Base-by-base conservation (phyloP, 1,140 invertebrate species). In the Nylanderia fulva region DNA sequence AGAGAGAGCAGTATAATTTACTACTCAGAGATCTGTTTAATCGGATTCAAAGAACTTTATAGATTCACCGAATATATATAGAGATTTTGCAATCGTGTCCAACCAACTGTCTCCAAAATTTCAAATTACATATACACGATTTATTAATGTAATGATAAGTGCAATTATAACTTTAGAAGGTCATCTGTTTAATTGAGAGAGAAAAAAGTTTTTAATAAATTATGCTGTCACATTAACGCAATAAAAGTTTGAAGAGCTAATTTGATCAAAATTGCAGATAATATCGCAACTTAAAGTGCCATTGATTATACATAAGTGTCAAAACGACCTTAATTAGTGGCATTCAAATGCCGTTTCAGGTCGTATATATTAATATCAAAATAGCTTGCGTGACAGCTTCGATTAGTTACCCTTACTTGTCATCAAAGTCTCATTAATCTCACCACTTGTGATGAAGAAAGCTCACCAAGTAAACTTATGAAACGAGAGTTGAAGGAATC, bases 301-400 rank as follows among this genome's bases (percentile, higher is more conserved):
- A 39, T 58, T 60, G 13, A 82, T 71, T 82, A 82, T 24, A 58
- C 54, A 45, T 8, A 58, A 72, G 66, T n/a, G 36, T 71, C 66
- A 60, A 82, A 60, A 8, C 66, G 77, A 42, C 77, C 66, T 82
- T 82, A 82, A 82, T 82, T 82, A 72, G 77, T 39, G 54, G 39
- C 66, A 58, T 72, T 82, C 18, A 82, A 82, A 82, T 72, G 27
- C 42, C 56, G 66, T 60, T 82, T 82, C 18, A 82, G 77, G 77
- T 82, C 77, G 77, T 58, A 82, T 82, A 82, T 82, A 82, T 82
- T 82, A 82, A 82, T 82, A 82, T 58, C 77, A 82, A 82, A 80
- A 82, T 82, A 39, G 66, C 13, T 82, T 21, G 77, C 66, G 77
- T 82, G 77, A 71, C 77, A 82, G 52, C 36, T 82, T 82, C 77